phyloP scores from a whole-genome alignment of 2,888 invertebrate species.

The Cheilosia impressa region DNA sequence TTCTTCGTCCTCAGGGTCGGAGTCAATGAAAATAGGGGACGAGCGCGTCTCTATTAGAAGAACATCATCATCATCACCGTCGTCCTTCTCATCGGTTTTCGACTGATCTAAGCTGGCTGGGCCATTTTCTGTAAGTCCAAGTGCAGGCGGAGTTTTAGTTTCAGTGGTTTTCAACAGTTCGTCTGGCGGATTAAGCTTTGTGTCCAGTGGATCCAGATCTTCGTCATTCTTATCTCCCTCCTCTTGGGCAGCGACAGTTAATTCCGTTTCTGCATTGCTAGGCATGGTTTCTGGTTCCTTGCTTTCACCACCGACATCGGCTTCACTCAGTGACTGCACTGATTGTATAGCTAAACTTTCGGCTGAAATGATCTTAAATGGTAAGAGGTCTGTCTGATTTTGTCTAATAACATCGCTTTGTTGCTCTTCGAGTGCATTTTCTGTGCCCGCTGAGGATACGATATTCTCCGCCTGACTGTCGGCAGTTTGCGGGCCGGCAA shows the following conservation, averaged over 20 bases:
- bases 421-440: neutral
- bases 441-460: neutral
- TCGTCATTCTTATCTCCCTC: slow-evolving; percentile 23
- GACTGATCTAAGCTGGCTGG: neutral
- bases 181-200: neutral
- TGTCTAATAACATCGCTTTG: slow-evolving; percentile 28
- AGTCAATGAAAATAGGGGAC: slow-evolving; percentile 78
- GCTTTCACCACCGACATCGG: neutral
- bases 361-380: slow-evolving; percentile 62
- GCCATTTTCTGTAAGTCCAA: slow-evolving; percentile 19
- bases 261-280: neutral
- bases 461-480: neutral
- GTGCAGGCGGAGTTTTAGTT: neutral
- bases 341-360: slow-evolving; percentile 53
- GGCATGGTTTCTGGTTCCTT: slow-evolving; percentile 19
- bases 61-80: slow-evolving; percentile 76
- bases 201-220: slow-evolving; percentile 51
- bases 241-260: slow-evolving; percentile 37
- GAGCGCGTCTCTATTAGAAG: slow-evolving; percentile 77
- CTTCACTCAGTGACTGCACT: slow-evolving; percentile 18
- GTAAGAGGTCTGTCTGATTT: slow-evolving; percentile 32
- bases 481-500: neutral
- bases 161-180: slow-evolving; percentile 5
- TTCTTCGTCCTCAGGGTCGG: slow-evolving; percentile 77
- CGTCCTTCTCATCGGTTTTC: slow-evolving; percentile 6